Evolutionary conservation across 2,888 invertebrate species (phyloP).

Genomic region (Falcaria lacertinaria): DNA sequence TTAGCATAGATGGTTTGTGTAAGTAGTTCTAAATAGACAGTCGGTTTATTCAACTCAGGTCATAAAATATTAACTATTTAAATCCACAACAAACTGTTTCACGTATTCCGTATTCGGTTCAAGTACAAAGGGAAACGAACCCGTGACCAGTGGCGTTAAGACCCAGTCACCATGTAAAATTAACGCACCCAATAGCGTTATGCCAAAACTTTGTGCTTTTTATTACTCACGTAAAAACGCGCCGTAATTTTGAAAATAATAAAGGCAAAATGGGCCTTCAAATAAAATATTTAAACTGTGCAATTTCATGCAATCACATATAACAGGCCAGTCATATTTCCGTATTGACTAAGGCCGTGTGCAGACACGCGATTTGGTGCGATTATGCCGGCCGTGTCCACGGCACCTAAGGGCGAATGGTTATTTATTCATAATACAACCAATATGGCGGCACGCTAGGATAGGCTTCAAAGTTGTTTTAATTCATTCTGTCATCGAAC

Average conservation of each 20-base stretch:
- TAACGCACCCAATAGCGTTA: no score
- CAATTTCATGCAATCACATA: not conserved
- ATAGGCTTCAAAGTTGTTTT: slow-evolving; percentile 23
- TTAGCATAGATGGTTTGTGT: no score
- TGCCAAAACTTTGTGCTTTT: no score
- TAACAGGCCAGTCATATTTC: not conserved
- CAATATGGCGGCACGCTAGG: slow-evolving; percentile 13
- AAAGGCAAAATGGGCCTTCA: not conserved
- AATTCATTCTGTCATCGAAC: slow-evolving; percentile 11
- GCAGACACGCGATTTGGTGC: not conserved
- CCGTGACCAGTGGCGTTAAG: no score
- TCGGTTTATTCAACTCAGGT: no score
- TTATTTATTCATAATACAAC: not conserved
- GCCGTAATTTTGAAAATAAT: not conserved
- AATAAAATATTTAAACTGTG: not conserved
- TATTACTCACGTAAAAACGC: no score
- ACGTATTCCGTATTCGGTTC: no score
- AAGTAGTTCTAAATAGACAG: no score
- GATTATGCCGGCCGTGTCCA: not conserved
- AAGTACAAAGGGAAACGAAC: no score
- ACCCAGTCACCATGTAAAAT: no score
- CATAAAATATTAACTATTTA: no score
- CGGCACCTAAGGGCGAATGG: not conserved
- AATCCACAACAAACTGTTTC: no score
- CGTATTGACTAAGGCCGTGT: not conserved